Conservation (phyloP, 2,797 vertebrate genomes). For the Kryptolebias ocellatus region DNA sequence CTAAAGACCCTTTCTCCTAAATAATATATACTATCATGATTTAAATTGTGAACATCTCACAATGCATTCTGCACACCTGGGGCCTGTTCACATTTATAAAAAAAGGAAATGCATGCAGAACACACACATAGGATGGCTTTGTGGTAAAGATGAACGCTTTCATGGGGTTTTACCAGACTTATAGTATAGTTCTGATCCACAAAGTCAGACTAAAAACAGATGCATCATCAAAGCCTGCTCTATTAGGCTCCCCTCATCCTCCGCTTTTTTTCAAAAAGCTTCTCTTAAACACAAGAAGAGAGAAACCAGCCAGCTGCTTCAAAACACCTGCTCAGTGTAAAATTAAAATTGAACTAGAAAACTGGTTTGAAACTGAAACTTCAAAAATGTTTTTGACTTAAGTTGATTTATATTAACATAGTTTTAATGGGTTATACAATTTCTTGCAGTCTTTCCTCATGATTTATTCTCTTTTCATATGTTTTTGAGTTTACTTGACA, state of each 20-base stretch:
- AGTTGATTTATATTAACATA: slow-evolving; percentile 18
- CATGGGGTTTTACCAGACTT: no score
- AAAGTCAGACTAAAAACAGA: slow-evolving; percentile 11
- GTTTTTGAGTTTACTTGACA: no score
- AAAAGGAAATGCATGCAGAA: neutral
- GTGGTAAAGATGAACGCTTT: neutral
- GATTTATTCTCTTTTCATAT: no score
- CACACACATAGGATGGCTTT: neutral
- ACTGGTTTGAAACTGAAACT: slow-evolving; percentile 21
- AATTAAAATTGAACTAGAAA: slow-evolving; percentile 16
- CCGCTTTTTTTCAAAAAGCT: no score
- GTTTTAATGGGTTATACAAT: slow-evolving; percentile 3
- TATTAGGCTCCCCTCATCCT: no score
- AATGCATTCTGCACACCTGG: no score
- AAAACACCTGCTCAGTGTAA: slow-evolving; percentile 10
- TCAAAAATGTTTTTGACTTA: slow-evolving; percentile 12
- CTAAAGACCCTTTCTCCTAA: no score
- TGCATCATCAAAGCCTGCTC: neutral
- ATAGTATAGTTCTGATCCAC: neutral
- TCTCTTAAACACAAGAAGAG: neutral
- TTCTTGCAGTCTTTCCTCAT: no score
- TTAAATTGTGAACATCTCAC: no score
- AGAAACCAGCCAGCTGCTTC: neutral
- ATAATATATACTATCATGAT: no score
- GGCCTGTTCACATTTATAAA: neutral